Conservation (phyloP, 2,888 invertebrate genomes). For the Trichogramma dendrolimi region DNA sequence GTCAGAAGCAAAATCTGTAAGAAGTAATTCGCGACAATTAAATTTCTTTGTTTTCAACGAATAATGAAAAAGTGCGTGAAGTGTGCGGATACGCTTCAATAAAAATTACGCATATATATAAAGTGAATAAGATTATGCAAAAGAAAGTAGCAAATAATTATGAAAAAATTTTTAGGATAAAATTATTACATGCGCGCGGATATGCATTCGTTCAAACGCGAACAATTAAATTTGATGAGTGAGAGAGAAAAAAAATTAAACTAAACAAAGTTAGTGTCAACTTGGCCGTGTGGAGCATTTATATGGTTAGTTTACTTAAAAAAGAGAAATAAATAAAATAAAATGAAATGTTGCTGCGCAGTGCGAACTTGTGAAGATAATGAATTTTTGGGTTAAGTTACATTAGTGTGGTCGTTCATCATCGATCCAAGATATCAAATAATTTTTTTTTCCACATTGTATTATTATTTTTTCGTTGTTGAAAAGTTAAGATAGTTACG, state of each 20-base stretch:
- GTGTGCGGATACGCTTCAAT: too few species aligned
- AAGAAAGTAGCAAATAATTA: background rate
- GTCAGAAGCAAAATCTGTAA: slow-evolving; percentile 38
- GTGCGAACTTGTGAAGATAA: slow-evolving; percentile 44
- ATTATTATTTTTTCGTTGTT: background rate
- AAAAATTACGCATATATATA: too few species aligned
- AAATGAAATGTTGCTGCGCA: slow-evolving; percentile 35
- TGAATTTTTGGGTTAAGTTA: slow-evolving; percentile 38
- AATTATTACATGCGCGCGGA: background rate
- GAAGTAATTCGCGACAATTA: too few species aligned
- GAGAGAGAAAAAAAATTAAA: slow-evolving; percentile 25
- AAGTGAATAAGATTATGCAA: too few species aligned
- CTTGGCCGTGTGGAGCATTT: slow-evolving; percentile 52
- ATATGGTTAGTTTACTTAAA: slow-evolving; percentile 44
- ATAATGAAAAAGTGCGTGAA: slow-evolving; percentile 5
- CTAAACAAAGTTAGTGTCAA: slow-evolving; percentile 49
- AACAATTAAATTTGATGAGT: slow-evolving; percentile 11
- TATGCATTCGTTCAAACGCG: slow-evolving; percentile 23
- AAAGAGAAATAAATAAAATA: slow-evolving; percentile 29
- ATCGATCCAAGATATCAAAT: background rate
- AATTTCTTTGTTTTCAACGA: slow-evolving; percentile 20
- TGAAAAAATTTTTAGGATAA: background rate
- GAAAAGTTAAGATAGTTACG: too few species aligned
- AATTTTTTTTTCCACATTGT: background rate
- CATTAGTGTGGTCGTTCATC: slow-evolving; percentile 28